These are phyloP conservation scores for Eurytoma adleriae DNA, from an alignment of 2,888 invertebrate species.

Conservation along the genomic window DNA sequence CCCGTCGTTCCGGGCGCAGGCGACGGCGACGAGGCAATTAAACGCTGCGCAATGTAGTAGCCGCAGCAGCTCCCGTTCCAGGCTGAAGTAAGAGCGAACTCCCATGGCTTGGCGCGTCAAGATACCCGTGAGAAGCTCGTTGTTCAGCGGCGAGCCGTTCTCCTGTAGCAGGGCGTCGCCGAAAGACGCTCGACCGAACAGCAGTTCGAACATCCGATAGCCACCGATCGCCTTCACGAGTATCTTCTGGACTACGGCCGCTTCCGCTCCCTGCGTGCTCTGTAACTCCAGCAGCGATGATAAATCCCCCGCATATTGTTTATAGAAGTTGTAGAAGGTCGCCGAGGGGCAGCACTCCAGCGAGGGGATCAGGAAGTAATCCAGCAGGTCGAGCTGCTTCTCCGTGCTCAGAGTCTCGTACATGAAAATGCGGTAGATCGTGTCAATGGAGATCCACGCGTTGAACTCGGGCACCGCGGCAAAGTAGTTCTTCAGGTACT, in stretches of 20 bases:
- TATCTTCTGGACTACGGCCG: constrained; percentile 52
- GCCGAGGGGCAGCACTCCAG: constrained; percentile 8
- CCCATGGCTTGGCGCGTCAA: background rate
- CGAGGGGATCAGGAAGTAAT: constrained; percentile 70
- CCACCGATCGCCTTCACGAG: constrained; percentile 72
- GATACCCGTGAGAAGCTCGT: background rate
- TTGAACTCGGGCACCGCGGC: constrained; percentile 57
- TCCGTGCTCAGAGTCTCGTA: constrained; percentile 20
- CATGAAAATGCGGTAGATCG: constrained; percentile 65
- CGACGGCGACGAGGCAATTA: constrained; percentile 79
- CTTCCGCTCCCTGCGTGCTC: background rate
- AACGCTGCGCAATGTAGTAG: constrained; percentile 82
- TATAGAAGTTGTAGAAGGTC: constrained; percentile 21
- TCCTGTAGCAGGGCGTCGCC: background rate
- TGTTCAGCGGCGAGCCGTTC: background rate
- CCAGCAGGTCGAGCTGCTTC: constrained; percentile 64
- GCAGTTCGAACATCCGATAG: constrained; percentile 72
- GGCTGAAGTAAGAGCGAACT: constrained; percentile 61
- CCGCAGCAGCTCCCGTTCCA: constrained; percentile 75
- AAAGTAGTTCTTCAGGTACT: constrained; percentile 64
- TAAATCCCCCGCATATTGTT: background rate
- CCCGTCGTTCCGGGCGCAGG: constrained; percentile 78
- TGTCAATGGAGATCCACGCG: constrained; percentile 63
- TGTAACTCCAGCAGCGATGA: background rate
- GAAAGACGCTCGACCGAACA: constrained; percentile 68